Base-by-base conservation (phyloP, 2,888 invertebrate species). In the Adineta ricciae region DNA sequence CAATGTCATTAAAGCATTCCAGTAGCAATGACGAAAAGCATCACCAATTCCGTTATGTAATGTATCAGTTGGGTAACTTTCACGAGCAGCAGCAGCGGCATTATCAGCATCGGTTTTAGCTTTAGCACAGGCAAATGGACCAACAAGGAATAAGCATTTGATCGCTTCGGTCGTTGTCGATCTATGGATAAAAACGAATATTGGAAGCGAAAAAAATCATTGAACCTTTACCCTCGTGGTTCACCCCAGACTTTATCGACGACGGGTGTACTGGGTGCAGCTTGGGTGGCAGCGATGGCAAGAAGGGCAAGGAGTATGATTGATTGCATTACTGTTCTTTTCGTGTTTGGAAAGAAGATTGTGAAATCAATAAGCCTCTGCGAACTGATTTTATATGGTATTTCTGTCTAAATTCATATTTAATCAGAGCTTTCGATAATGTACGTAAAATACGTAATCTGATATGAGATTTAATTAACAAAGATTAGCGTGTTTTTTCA, bases 31-130 rank as follows among this genome's bases (percentile, higher is more conserved):
- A 41, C 78, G 78, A 41, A 41, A 78, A 19, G 78, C 78, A 78
- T 78, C 78, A 41, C 78, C 78, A 41, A 78, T 41, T 19, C 78
- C 78, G n/a, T 78, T 78, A 38, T 78, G 78, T n/a, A 78, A n/a
- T 78, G 78, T 78, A 32, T 64, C 1, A 0, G 24, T 41, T 78
- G 78, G 78, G 41, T 78, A 78, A n/a, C 14, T 9, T 1, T 78
- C 5, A 11, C n/a, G 41, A 78, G 78, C 78, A 41, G 24, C 41
- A 7, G 21, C 24, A 41, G n/a, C 78, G 14, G 78, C 78, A 19
- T 0, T 5, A 41, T 78, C 41, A 11, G 78, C 78, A 41, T 78
- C 41, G n/a, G 3, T 41, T 78, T 78, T 78, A 78, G 24, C 78
- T 78, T 38, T 78, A 41, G 38, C 21, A 41, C 78, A 78, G 41